Conservation (phyloP, 2,888 invertebrate genomes). For the Volucella bombylans region DNA sequence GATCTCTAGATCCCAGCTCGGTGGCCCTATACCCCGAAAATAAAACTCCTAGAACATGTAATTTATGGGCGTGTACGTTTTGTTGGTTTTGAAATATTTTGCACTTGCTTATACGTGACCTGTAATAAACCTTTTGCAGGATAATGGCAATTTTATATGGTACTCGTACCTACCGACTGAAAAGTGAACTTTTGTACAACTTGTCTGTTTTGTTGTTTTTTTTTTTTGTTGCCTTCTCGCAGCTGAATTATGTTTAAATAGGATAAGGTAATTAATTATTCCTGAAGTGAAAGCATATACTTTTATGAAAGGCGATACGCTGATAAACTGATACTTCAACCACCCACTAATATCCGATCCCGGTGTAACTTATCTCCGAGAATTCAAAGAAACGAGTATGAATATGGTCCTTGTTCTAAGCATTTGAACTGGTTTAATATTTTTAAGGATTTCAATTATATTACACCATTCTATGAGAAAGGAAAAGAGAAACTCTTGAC, state of each 20-base stretch:
- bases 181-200: conserved; percentile 56
- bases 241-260: conserved; percentile 66
- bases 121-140: conserved; percentile 64
- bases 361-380: conserved; percentile 17
- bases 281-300: conserved; percentile 46
- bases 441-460: conserved; percentile 38
- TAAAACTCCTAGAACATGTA: conserved; percentile 64
- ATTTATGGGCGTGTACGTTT: conserved; percentile 68
- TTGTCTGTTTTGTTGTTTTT: neutral
- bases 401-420: neutral
- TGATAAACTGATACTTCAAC: conserved; percentile 32
- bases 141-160: conserved; percentile 65
- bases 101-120: conserved; percentile 71
- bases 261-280: conserved; percentile 68
- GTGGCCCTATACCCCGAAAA: conserved; percentile 27
- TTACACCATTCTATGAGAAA: conserved; percentile 22
- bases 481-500: conserved; percentile 3
- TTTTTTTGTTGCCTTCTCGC: conserved; percentile 15
- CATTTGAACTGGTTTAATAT: conserved; percentile 48
- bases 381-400: neutral
- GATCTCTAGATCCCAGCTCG: neutral
- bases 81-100: conserved; percentile 65
- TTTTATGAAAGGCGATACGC: conserved; percentile 25
- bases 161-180: conserved; percentile 29
- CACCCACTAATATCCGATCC: neutral